phyloP scores from a whole-genome alignment of 2,797 vertebrate species.

The Anabacerthia variegaticeps region DNA sequence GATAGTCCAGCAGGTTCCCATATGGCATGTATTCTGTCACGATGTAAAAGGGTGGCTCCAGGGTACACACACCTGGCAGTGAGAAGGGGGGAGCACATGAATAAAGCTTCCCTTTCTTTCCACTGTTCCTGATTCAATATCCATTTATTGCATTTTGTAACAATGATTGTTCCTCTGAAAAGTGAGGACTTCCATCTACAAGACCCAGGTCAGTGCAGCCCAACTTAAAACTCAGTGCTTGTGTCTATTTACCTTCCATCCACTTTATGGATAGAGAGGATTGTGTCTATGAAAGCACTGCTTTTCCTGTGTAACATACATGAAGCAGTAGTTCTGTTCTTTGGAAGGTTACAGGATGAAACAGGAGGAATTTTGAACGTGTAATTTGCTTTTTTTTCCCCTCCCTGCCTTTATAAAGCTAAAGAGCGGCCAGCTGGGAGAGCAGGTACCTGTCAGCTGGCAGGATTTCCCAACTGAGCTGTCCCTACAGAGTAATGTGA shows the following conservation, averaged over 20 bases:
- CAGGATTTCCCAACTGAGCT: not conserved
- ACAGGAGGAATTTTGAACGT: not conserved
- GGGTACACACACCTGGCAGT: slow-evolving; percentile 90
- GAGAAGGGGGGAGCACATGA: not conserved
- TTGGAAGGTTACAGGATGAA: not conserved
- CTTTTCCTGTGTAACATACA: not conserved
- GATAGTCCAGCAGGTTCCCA: slow-evolving; percentile 95
- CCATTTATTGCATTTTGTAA: not conserved
- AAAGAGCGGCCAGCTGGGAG: not conserved
- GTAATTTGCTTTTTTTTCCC: not conserved
- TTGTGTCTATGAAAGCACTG: not conserved
- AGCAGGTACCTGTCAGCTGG: slow-evolving; percentile 4
- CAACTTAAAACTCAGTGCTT: not conserved
- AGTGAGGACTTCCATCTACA: not conserved
- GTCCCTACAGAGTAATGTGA: not conserved
- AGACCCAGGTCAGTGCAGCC: not conserved
- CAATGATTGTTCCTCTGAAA: not conserved
- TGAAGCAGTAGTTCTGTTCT: not conserved
- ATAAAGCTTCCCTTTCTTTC: not conserved
- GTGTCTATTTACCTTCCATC: not conserved
- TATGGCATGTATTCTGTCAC: slow-evolving; percentile 99
- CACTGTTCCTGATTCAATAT: not conserved
- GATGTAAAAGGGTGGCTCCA: slow-evolving; percentile 98
- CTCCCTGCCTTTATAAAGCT: not conserved
- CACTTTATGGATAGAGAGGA: not conserved